Conservation (phyloP, 1,140 invertebrate genomes). For the Palaemon carinicauda region DNA sequence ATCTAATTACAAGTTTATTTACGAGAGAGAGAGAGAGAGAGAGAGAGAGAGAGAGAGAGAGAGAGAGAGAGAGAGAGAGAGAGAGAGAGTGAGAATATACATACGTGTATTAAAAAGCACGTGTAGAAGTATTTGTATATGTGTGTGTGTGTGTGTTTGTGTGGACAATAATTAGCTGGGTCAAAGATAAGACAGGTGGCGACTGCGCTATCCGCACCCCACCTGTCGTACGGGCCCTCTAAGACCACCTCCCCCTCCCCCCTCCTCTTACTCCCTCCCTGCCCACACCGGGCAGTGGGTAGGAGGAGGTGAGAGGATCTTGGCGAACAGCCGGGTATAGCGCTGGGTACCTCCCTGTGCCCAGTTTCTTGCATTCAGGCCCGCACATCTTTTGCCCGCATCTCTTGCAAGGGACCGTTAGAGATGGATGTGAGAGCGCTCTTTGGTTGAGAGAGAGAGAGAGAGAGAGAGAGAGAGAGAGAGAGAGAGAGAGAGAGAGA, state of each 20-base stretch:
- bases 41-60: background rate
- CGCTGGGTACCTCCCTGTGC: too few species aligned
- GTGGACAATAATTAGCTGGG: conserved; percentile 28
- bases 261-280: background rate
- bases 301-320: too few species aligned
- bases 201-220: conserved; percentile 4
- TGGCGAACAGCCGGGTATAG: too few species aligned
- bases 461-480: background rate
- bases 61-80: background rate
- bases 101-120: too few species aligned
- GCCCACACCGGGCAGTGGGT: too few species aligned
- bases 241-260: background rate
- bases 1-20: background rate
- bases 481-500: background rate
- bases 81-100: background rate
- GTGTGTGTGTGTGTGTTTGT: too few species aligned
- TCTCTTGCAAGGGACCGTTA: background rate
- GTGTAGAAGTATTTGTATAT: too few species aligned
- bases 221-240: conserved; percentile 22
- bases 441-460: background rate
- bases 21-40: background rate
- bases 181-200: conserved; percentile 16
- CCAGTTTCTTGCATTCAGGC: background rate
- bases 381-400: conserved; percentile 4
- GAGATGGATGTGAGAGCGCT: background rate